Conservation (phyloP, 2,113 vertebrate species). For the Dromas ardeola region DNA sequence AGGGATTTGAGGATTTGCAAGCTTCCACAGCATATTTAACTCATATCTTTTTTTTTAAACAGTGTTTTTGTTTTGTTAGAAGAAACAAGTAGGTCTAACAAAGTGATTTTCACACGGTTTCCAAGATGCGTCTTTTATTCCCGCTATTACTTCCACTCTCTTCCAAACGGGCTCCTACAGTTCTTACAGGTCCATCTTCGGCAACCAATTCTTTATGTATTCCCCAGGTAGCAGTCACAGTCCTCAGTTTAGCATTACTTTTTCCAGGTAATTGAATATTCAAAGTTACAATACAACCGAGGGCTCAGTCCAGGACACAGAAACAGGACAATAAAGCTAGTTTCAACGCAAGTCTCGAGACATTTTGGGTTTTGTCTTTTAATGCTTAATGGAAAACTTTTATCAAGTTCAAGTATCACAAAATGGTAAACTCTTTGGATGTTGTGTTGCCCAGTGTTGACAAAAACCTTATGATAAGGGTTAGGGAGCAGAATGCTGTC, state of each 20-base stretch:
- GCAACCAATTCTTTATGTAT: not conserved
- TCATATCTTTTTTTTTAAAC: not conserved
- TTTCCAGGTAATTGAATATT: not conserved
- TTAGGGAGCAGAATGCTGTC: not conserved
- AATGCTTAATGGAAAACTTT: not conserved
- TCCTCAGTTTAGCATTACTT: not conserved
- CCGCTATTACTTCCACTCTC: not conserved
- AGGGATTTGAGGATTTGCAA: not conserved
- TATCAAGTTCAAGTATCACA: not conserved
- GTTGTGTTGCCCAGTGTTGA: not conserved
- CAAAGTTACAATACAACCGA: not conserved
- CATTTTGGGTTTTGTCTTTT: not conserved
- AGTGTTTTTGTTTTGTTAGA: not conserved
- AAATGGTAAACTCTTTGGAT: not conserved
- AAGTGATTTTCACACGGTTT: not conserved
- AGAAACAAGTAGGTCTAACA: not conserved
- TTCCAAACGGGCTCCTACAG: not conserved
- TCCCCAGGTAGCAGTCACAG: not conserved
- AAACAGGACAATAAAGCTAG: not conserved
- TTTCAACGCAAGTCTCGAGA: rapidly evolving
- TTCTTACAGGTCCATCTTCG: not conserved
- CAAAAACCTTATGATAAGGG: not conserved
- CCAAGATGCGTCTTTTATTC: not conserved
- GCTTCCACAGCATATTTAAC: not conserved
- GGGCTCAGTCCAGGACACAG: not conserved